phyloP scores from a whole-genome alignment of 2,113 vertebrate genomes.

The Asarcornis scutulata region DNA sequence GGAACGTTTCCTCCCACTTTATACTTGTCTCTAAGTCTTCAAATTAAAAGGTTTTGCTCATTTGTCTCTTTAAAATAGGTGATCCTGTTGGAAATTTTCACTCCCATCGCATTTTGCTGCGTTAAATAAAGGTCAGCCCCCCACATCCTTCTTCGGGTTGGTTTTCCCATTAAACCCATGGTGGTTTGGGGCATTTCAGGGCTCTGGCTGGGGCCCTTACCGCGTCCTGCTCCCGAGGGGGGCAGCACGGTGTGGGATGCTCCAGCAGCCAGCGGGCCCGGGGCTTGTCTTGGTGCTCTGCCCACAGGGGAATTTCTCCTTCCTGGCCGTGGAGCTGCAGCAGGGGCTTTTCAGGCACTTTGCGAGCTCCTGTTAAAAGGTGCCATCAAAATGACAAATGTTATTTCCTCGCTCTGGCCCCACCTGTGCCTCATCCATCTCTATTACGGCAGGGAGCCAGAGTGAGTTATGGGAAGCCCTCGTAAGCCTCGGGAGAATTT shows the following conservation, averaged over 20 bases:
- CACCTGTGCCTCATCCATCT: slow-evolving; percentile 58
- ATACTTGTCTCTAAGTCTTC: not conserved
- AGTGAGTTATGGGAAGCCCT: slow-evolving; percentile 11
- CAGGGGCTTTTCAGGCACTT: slow-evolving; percentile 8
- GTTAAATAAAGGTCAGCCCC: not conserved
- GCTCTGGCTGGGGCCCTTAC: no score
- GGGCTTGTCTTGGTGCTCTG: not conserved
- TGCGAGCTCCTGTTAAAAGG: slow-evolving; percentile 46
- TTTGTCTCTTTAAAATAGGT: not conserved
- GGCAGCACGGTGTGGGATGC: no score
- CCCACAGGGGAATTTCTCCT: not conserved
- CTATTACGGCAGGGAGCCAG: slow-evolving; percentile 8
- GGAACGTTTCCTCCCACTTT: not conserved
- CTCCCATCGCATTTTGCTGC: not conserved
- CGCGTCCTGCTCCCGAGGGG: no score
- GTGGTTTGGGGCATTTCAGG: no score
- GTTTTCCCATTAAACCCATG: no score
- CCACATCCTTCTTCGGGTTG: no score
- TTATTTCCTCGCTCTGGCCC: slow-evolving; percentile 19
- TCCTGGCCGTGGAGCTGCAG: not conserved
- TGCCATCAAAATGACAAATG: slow-evolving; percentile 52
- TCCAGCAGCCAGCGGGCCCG: not conserved
- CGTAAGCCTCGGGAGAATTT: not conserved
- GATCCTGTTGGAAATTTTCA: not conserved
- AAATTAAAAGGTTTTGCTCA: slow-evolving; percentile 1